phyloP scores from a whole-genome alignment of 2,888 invertebrate species.

The Trilocha varians region DNA sequence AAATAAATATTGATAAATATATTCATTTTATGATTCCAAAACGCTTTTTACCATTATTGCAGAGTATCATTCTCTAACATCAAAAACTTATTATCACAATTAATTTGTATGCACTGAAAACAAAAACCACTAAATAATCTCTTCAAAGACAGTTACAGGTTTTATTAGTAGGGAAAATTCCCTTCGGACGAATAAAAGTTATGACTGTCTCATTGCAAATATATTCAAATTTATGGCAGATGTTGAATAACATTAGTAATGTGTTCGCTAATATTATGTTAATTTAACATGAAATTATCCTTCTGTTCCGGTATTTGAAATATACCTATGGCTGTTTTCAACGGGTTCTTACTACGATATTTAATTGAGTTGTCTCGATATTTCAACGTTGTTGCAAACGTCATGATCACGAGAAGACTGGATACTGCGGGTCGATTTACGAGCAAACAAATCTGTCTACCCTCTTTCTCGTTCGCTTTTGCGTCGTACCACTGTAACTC shows the following conservation, averaged over 20 bases:
- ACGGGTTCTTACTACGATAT: not conserved
- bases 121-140: not conserved
- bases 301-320: too few species aligned
- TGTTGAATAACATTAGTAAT: constrained; percentile 3
- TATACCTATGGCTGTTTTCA: not conserved
- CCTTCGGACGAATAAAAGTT: constrained; percentile 1
- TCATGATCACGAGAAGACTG: too few species aligned
- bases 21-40: too few species aligned
- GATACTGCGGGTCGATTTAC: too few species aligned
- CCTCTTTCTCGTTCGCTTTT: too few species aligned
- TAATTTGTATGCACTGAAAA: not conserved
- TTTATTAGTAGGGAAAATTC: not conserved
- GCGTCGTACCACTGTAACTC: too few species aligned
- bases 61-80: not conserved
- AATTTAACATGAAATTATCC: constrained; percentile 1
- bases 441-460: too few species aligned
- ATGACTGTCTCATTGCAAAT: constrained; percentile 3
- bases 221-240: constrained; percentile 5
- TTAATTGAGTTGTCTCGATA: too few species aligned
- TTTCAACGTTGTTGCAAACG: too few species aligned
- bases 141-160: constrained; percentile 2
- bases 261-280: constrained; percentile 4
- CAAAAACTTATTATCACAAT: not conserved
- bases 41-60: too few species aligned
- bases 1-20: too few species aligned